Conservation (phyloP, 2,888 invertebrate species). For the Acrocyrtus sp. region DNA sequence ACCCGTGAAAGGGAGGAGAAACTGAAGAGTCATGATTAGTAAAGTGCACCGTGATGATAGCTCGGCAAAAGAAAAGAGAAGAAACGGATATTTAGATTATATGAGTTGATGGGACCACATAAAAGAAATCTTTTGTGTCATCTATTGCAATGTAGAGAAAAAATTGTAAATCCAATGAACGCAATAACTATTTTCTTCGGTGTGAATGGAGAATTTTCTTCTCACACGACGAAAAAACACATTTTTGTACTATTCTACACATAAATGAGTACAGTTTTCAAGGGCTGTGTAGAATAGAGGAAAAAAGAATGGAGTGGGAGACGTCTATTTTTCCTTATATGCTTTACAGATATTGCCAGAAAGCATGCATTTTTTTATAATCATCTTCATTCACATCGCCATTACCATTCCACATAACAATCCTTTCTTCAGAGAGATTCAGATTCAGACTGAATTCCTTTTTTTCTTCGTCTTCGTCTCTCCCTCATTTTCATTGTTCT, state of each 20-base stretch:
- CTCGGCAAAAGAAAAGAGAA: constrained; percentile 11
- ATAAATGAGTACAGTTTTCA: no score
- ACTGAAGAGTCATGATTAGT: not conserved
- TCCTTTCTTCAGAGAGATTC: constrained; percentile 17
- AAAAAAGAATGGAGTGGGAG: no score
- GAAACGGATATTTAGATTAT: constrained; percentile 12
- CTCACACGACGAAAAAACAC: constrained; percentile 42
- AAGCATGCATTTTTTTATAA: not conserved
- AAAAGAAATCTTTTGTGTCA: constrained; percentile 27
- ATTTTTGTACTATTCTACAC: no score
- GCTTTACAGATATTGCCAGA: constrained; percentile 20
- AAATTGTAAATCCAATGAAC: no score
- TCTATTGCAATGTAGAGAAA: constrained; percentile 31
- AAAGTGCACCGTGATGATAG: constrained; percentile 3
- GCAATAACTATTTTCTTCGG: constrained; percentile 21
- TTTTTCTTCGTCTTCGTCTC: no score
- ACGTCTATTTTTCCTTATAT: not conserved
- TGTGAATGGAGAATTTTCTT: constrained; percentile 37
- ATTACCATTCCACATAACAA: constrained; percentile 23
- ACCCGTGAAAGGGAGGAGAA: not conserved
- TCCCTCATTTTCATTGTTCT: not conserved
- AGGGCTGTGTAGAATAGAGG: no score
- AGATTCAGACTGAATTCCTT: no score
- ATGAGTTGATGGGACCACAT: constrained; percentile 21
- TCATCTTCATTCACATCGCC: constrained; percentile 1